These are phyloP conservation scores for Hypsopygia costalis DNA, from an alignment of 2,888 invertebrate genomes.

Conservation along the genomic window DNA sequence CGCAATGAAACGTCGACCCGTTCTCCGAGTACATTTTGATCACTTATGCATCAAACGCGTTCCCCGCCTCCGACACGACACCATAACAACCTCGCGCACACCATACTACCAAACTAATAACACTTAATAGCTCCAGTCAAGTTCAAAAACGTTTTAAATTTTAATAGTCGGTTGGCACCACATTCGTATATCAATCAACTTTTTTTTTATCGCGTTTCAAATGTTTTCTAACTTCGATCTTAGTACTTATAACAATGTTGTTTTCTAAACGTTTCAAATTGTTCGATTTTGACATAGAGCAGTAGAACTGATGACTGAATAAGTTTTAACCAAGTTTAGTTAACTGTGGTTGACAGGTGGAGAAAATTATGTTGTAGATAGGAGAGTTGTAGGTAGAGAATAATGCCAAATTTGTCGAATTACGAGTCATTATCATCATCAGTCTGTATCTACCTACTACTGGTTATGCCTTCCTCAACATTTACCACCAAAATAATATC, in stretches of 20 bases:
- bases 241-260: background rate
- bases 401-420: no score
- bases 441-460: no score
- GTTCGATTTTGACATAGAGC: no score
- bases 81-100: conserved; percentile 31
- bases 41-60: conserved; percentile 72
- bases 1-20: conserved; percentile 71
- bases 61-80: conserved; percentile 39
- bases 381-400: no score
- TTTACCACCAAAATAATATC: no score
- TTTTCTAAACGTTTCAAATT: background rate
- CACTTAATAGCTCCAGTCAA: conserved; percentile 48
- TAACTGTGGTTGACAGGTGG: no score
- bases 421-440: no score
- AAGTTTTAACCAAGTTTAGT: no score
- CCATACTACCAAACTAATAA: conserved; percentile 44
- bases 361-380: no score
- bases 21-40: conserved; percentile 56
- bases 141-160: conserved; percentile 47
- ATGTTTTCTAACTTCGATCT: conserved; percentile 3
- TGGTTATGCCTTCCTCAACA: no score
- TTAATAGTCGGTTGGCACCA: conserved; percentile 35
- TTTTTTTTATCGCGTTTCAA: conserved; percentile 14
- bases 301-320: no score
- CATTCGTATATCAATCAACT: conserved; percentile 42